Base-by-base conservation (phyloP, 2,113 vertebrate genomes). In the Oncorhynchus clarkii region DNA sequence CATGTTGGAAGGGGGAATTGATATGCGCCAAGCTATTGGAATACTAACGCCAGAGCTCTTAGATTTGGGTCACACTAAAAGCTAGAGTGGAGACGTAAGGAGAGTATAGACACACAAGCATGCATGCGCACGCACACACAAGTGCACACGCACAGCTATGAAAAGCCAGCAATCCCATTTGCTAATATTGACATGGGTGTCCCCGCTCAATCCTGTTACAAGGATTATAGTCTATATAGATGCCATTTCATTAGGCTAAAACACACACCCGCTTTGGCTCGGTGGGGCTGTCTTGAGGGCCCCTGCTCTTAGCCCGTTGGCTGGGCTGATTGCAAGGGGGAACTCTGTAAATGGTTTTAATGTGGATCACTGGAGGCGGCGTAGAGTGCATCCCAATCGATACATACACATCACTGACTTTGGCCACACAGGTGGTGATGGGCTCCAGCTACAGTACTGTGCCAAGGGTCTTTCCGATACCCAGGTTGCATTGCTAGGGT, bases 201-300 rank as follows among this genome's bases (percentile, higher is more conserved):
- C 92, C 93, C 83, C 77, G 71, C 87, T 82, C 82, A 92, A 93
- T 94, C 90, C 90, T 89, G 90, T 94, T 95, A 92, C 80, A 87
- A 88, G 91, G 90, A 92, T 94, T 92, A 93, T 93, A 93, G 89
- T 94, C 90, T 90, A 83, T 88, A 86, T 92, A 91, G 91, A 91
- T 94, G 89, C 91, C 88, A 87, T 95, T 95, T 94, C 92, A 93
- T 95, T 94, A 93, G 84, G 82, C 88, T 89, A 92, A 92, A 90
- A 83, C 83, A 91, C 89, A 91, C 87, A 84, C 86, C 81, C 86
- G 82, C 70, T 76, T 79, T 74, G 86, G 82, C 84, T 90, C 84
- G 59, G 65, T 75, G 80, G 83, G 77, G 70, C 81, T 87, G 73
- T 73, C 71, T 45, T 72, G 39, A 80, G 89, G 89, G 84, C 84